Evolutionary conservation across 2,113 vertebrate genomes (phyloP), one percentile per base, ranked within the genome.

Genomic region (Plotosus lineatus): DNA sequence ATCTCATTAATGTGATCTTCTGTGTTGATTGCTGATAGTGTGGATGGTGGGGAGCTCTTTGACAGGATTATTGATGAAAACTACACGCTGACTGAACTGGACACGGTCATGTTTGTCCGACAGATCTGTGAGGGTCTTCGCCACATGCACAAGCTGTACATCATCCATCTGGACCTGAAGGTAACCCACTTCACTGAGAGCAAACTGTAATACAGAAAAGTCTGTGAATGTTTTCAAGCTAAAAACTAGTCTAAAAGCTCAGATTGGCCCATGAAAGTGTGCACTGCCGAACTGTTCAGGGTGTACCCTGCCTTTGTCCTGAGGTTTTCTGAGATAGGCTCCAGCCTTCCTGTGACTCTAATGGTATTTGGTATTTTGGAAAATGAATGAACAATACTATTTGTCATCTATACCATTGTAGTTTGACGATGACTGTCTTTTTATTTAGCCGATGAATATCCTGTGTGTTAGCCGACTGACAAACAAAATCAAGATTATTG

Each of bases 111-210:
- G 80, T 95, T 99, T 86, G 97, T 99, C 84, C 94, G 93, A 84
- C 96, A 99, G 90, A 98, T 99, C 85, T 99, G 97, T 76, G 96
- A 98, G 65, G 98, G 97, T 33, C 90, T 99, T 82, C 93, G 94
- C 71, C 92, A 98, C 90, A 98, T 99, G 97, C 98, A 99, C 84
- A 96, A 97, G 89, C 98, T 98, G 97, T 97, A 96, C 78, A 95
- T 99, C 82, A 93, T 99, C 23, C 98, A 99, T 82, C 90, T 99
- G 83, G 98, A 99, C 89, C 90, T 99, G 68, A 99, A 99, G 97
- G 98, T 99, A 91, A 83, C 6, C 7, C 48, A 14, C 2, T 42
- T 11, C 50, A 26, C 0, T 3, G 19, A 33, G 33, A 48, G 14
- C 14, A 17, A 19, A 3, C 19, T 42, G 40, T 44, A 68, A n/a